Evolutionary conservation across 2,113 vertebrate genomes (phyloP).

Genomic region (Ophthalmolycus amberensis): DNA sequence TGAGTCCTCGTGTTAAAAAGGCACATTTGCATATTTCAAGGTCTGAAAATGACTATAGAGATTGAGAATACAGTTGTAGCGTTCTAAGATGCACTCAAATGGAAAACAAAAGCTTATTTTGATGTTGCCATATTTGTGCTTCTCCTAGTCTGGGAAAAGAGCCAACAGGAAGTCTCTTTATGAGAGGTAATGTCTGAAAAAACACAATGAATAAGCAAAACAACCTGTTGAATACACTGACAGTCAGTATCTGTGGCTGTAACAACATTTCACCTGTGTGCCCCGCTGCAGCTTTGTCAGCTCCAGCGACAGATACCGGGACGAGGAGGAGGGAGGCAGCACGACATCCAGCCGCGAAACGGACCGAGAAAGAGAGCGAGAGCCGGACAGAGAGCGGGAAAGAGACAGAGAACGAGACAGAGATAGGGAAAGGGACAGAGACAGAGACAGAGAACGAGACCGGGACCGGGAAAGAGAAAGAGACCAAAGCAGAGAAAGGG

Average conservation of each 20-base stretch:
- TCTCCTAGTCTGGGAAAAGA: constrained; percentile 85
- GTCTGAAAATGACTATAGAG: background rate
- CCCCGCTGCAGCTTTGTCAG: constrained; percentile 86
- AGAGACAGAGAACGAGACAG: constrained; percentile 66
- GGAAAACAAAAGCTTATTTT: constrained; percentile 9
- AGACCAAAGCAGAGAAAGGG: constrained; percentile 62
- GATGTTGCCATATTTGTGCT: constrained; percentile 15
- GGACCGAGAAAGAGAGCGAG: constrained; percentile 64
- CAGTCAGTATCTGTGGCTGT: background rate
- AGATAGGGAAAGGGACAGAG: constrained; percentile 61
- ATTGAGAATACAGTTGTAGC: background rate
- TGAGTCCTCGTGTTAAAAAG: background rate
- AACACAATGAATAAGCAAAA: background rate
- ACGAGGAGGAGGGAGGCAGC: constrained; percentile 73
- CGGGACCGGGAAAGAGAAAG: constrained; percentile 69
- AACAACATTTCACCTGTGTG: background rate
- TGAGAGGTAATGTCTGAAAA: constrained; percentile 85
- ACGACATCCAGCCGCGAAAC: constrained; percentile 63
- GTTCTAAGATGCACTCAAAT: background rate
- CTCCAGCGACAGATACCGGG: constrained; percentile 84
- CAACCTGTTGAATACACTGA: background rate
- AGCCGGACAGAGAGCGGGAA: constrained; percentile 61
- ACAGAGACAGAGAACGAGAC: constrained; percentile 75
- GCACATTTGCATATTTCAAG: background rate
- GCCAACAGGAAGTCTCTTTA: constrained; percentile 90